Percentiles rank a stretch among this genome's conserved stretches.
These are phyloP conservation scores for Selenia dentaria DNA, from an alignment of 2,888 invertebrate species.

Conservation along the genomic window DNA sequence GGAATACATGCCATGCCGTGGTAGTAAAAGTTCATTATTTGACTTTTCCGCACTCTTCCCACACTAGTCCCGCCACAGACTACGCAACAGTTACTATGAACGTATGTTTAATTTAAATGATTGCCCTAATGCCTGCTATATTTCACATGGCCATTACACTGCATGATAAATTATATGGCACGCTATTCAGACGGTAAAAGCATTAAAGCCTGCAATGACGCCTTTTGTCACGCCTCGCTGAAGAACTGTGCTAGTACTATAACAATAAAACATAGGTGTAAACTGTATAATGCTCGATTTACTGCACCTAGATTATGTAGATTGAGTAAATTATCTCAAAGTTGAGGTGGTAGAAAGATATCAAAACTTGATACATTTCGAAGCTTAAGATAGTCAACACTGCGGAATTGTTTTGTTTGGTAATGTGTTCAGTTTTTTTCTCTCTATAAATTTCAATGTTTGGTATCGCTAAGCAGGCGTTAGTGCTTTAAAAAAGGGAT, in stretches of 20 bases:
- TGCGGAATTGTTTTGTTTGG: no score
- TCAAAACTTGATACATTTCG: no score
- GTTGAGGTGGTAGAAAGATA: not conserved
- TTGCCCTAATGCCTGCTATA: constrained; percentile 28
- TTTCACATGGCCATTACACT: constrained; percentile 34
- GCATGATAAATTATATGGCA: constrained; percentile 34
- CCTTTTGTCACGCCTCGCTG: constrained; percentile 42
- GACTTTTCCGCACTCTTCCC: no score
- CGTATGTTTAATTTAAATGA: constrained; percentile 29
- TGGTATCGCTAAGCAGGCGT: no score
- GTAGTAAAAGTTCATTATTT: no score
- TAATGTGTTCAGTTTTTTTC: no score
- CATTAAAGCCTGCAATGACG: constrained; percentile 40
- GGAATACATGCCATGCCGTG: no score
- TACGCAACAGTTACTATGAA: not conserved
- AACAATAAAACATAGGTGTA: constrained; percentile 32
- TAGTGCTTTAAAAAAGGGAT: no score
- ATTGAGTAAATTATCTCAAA: constrained; percentile 12
- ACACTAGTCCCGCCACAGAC: not conserved
- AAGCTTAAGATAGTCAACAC: no score
- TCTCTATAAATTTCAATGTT: no score
- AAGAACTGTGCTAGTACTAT: constrained; percentile 26
- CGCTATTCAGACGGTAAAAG: constrained; percentile 33
- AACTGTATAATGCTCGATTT: constrained; percentile 35
- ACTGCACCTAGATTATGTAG: constrained; percentile 18